Base-by-base conservation (phyloP, 2,888 invertebrate species). In the Drosophila nr. perissopoda region DNA sequence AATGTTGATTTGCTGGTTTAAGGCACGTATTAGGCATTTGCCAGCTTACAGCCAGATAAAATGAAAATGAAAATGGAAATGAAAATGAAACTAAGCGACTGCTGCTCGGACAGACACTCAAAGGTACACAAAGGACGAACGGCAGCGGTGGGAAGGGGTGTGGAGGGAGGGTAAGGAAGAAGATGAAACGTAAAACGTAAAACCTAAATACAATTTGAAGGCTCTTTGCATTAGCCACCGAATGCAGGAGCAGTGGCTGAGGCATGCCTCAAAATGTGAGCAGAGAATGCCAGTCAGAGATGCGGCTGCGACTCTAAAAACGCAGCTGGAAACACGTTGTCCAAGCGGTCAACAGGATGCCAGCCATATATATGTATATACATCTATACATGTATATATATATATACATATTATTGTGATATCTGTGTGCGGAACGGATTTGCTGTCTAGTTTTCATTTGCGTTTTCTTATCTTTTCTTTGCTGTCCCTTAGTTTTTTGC, bases 201-300 rank as follows among this genome's bases (percentile, higher is more conserved):
- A 51, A 62, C 54, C 69, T 62, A 74, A 76, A 84, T 80, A 85
- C 76, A 82, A 80, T 85, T 82, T 82, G 62, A 85, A 77, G 80
- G 79, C 71, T 79, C 72, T 87, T 82, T 87, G 85, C 83, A 82
- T 84, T 82, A 84, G 77, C 72, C 73, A 77, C 16, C 36, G 13
- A 78, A 76, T 83, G 81, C 72, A 72, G 57, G 69, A 52, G 49
- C 29, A 29, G 25, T 34, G 34, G n/a, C 27, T n/a, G 18, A 33
- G 49, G 49, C 25, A 34, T 27, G 49, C 6, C 48, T n/a, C 59
- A 56, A 36, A 63, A 67, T 59, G 52, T 38, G 40, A 27, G 36
- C 36, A 49, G 27, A n/a, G 27, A 54, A 25, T 45, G 45, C 16
- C 8, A 25, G 54, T 33, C 11, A 29, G 51, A 34, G 42, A 40